Evolutionary conservation across 2,113 vertebrate species (phyloP).

Genomic region (Crotophaga sulcirostris): DNA sequence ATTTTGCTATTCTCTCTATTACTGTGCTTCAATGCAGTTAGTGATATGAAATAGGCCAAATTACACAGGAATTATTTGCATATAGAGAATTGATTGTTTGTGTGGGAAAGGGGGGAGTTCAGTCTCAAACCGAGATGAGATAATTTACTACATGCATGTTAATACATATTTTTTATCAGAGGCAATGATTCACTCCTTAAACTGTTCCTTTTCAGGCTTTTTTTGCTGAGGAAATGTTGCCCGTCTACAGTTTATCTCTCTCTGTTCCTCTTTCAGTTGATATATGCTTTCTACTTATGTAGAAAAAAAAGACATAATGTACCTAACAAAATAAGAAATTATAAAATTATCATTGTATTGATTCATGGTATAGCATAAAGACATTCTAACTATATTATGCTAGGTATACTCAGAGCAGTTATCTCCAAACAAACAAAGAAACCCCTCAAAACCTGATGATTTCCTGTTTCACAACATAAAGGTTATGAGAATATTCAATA

Average conservation of each 20-base stretch:
- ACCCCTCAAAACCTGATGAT: rapidly evolving
- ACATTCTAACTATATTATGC: not conserved
- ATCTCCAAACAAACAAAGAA: not conserved
- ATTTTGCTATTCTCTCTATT: not conserved
- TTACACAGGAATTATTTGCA: not conserved
- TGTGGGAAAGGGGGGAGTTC: not conserved
- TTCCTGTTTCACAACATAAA: not conserved
- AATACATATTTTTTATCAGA: not conserved
- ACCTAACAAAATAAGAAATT: not conserved
- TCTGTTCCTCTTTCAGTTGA: not conserved
- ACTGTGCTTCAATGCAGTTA: not conserved
- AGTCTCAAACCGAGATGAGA: not conserved
- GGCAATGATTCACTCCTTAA: not conserved
- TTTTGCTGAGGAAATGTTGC: not conserved
- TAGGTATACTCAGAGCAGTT: not conserved
- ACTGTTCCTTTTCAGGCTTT: not conserved
- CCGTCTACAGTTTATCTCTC: not conserved
- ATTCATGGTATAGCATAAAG: not conserved
- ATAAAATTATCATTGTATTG: not conserved
- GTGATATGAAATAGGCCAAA: not conserved
- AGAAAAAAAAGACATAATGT: not conserved
- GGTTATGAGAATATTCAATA: not conserved
- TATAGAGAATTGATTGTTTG: not conserved
- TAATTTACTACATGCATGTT: not conserved
- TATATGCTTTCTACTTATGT: not conserved